phyloP scores from a whole-genome alignment of 2,113 vertebrate genomes.

The Trinectes maculatus region DNA sequence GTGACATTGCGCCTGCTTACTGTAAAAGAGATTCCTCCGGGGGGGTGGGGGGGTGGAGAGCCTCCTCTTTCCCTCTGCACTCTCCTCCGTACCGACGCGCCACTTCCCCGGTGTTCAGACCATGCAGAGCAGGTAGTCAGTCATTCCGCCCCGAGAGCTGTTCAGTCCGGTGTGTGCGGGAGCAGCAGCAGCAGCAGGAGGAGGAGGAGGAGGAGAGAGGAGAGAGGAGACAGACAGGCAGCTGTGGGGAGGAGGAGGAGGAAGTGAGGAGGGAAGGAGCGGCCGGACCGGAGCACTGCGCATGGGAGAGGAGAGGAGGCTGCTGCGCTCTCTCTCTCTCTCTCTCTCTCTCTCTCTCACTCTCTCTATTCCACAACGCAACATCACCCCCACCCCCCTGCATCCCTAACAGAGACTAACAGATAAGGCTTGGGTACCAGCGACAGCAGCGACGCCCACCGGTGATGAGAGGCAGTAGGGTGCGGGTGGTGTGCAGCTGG shows the following conservation, averaged over 20 bases:
- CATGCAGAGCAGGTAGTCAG: conserved; percentile 63
- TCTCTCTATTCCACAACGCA: conserved; percentile 36
- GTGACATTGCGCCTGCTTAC: conserved; percentile 77
- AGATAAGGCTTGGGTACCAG: conserved; percentile 49
- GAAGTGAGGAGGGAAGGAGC: conserved; percentile 72
- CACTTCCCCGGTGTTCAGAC: conserved; percentile 68
- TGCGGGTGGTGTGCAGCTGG: neutral
- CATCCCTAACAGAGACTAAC: conserved; percentile 35
- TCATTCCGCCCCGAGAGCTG: conserved; percentile 61
- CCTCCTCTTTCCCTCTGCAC: conserved; percentile 59
- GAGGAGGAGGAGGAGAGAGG: neutral
- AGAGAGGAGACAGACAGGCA: conserved; percentile 46
- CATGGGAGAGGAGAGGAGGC: conserved; percentile 69
- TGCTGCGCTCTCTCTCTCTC: conserved; percentile 26
- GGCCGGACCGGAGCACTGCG: conserved; percentile 73
- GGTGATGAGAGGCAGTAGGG: conserved; percentile 45
- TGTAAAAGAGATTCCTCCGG: conserved; percentile 74
- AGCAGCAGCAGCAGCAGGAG: conserved; percentile 42
- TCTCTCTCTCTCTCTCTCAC: conserved; percentile 22
- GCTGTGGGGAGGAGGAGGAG: conserved; percentile 68
- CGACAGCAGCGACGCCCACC: conserved; percentile 59
- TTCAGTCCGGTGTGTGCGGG: conserved; percentile 50
- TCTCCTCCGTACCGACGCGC: conserved; percentile 72
- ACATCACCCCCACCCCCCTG: conserved; percentile 8
- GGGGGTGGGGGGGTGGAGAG: conserved; percentile 50